A percentile compares a stretch with the other conserved stretches of the same genome.
phyloP scores from a whole-genome alignment of 2,888 invertebrate species.

The Ariolimax columbianus region DNA sequence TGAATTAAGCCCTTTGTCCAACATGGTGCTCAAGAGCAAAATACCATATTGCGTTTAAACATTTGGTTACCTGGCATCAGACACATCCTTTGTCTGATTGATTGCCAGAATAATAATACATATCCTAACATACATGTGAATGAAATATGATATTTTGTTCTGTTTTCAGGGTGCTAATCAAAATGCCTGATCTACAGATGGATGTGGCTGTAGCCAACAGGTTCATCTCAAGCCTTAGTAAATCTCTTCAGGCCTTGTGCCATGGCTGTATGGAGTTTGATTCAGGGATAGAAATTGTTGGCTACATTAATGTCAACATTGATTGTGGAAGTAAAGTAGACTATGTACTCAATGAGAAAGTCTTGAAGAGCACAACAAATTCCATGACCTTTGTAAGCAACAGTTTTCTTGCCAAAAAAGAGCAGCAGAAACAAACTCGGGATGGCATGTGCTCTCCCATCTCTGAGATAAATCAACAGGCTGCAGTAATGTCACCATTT shows the following conservation, averaged over 20 bases:
- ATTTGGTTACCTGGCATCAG: no score
- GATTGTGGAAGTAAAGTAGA: constrained; percentile 52
- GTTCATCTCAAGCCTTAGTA: constrained; percentile 53
- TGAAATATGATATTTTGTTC: background rate
- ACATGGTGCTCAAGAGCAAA: no score
- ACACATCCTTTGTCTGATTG: no score
- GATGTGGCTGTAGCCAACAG: constrained; percentile 52
- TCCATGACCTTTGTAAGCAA: constrained; percentile 56
- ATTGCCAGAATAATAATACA: no score
- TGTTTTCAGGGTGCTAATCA: background rate
- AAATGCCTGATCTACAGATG: constrained; percentile 48
- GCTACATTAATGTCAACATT: constrained; percentile 51
- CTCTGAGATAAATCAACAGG: constrained; percentile 24
- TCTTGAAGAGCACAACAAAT: constrained; percentile 53
- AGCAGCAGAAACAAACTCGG: constrained; percentile 37
- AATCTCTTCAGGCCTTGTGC: constrained; percentile 51
- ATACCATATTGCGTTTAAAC: no score
- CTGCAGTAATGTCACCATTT: constrained; percentile 11
- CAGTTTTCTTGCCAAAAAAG: constrained; percentile 49
- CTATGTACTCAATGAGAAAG: constrained; percentile 53
- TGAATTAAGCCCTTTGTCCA: no score
- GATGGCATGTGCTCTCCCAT: constrained; percentile 50
- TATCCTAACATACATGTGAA: no score
- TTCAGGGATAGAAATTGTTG: constrained; percentile 50
- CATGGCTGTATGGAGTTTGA: constrained; percentile 54